These are phyloP conservation scores for Caranx melampygus DNA, from an alignment of 2,113 vertebrate species.

Conservation along the genomic window DNA sequence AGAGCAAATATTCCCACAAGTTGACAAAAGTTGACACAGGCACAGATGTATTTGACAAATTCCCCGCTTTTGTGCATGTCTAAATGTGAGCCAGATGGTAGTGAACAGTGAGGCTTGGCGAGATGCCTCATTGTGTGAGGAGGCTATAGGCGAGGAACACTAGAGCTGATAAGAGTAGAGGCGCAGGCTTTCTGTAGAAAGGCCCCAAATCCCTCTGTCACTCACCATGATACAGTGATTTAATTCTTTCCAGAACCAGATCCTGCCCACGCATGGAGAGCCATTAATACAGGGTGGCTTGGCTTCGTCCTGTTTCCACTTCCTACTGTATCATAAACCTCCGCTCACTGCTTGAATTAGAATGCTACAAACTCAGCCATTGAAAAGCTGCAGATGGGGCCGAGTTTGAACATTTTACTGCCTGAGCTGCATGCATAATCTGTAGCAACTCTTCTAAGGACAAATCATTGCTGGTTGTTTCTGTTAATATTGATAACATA, in stretches of 20 bases:
- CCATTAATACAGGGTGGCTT: slow-evolving; percentile 74
- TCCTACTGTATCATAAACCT: slow-evolving; percentile 78
- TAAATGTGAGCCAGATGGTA: slow-evolving; percentile 86
- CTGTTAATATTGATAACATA: background rate
- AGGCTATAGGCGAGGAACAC: slow-evolving; percentile 75
- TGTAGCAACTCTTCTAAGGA: slow-evolving; percentile 6
- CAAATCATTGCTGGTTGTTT: background rate
- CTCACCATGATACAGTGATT: slow-evolving; percentile 77
- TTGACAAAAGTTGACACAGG: slow-evolving; percentile 83
- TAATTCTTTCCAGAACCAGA: slow-evolving; percentile 82
- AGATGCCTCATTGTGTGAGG: slow-evolving; percentile 77
- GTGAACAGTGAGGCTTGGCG: slow-evolving; percentile 80
- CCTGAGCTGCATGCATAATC: slow-evolving; percentile 12
- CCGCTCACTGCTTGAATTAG: slow-evolving; percentile 43
- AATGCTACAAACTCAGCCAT: slow-evolving; percentile 54
- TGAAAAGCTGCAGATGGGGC: slow-evolving; percentile 58
- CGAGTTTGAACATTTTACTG: slow-evolving; percentile 49
- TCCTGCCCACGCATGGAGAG: slow-evolving; percentile 69
- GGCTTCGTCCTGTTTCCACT: slow-evolving; percentile 70
- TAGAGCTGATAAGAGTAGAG: slow-evolving; percentile 79
- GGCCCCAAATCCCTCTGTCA: slow-evolving; percentile 80
- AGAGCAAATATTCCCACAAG: slow-evolving; percentile 81
- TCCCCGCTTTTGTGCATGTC: slow-evolving; percentile 82
- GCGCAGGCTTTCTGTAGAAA: slow-evolving; percentile 67
- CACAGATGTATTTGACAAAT: slow-evolving; percentile 86